A percentile compares a stretch with the other conserved stretches of the same genome.
Conservation (phyloP, 2,797 vertebrate species). For the Carduelis carduelis region DNA sequence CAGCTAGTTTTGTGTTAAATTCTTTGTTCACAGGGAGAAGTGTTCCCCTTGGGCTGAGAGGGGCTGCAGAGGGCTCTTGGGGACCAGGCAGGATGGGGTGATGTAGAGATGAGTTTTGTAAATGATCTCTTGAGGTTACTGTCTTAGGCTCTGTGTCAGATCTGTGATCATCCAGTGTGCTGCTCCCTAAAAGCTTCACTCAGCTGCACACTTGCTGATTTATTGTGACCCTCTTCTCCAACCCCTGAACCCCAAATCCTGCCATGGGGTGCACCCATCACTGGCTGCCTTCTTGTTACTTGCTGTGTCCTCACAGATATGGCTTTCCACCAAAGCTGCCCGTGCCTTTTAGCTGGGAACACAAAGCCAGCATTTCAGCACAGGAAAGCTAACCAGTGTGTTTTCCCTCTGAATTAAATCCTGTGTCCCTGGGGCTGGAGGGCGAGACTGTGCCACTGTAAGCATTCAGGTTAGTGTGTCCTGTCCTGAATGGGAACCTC, state of each 20-base stretch:
- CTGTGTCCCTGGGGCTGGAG: background rate
- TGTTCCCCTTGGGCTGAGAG: background rate
- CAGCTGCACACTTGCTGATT: background rate
- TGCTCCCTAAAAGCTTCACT: background rate
- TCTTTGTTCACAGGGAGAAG: background rate
- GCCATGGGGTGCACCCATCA: rapidly evolving
- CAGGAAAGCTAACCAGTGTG: background rate
- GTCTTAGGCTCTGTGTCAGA: background rate
- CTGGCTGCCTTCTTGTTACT: background rate
- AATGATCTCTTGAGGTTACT: background rate
- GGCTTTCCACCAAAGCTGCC: background rate
- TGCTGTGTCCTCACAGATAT: background rate
- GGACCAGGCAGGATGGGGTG: background rate
- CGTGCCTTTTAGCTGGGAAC: background rate
- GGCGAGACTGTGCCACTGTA: background rate
- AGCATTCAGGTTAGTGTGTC: background rate
- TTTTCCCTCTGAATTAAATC: background rate
- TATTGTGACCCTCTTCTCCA: background rate
- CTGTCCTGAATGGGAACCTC: background rate
- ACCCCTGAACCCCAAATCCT: background rate
- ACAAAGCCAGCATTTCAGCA: background rate
- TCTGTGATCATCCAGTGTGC: background rate
- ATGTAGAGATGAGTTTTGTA: background rate
- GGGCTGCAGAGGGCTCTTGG: background rate
- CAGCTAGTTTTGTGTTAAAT: background rate